Base-by-base conservation (phyloP, 2,888 invertebrate species). In the Sarcophaga subvicina region DNA sequence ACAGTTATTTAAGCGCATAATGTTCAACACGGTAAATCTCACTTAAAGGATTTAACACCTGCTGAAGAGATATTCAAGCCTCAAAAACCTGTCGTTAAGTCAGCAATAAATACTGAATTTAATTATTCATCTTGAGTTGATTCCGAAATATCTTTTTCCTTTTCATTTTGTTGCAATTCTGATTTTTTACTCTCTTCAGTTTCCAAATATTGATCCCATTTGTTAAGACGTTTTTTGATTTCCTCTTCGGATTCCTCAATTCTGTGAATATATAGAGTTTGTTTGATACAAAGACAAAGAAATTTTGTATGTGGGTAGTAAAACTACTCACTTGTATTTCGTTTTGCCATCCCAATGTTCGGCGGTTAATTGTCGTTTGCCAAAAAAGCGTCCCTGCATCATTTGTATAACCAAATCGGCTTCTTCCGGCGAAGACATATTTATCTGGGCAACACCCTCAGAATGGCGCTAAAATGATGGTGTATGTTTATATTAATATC, bases 291-390 rank as follows among this genome's bases (percentile, higher is more conserved):
- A 37, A 37, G 8, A 37, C 37, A 37, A 37, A 37, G 37, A 37
- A 37, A 37, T 37, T 2, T 37, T 37, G 37, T 37, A 37, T 37
- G 8, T 37, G 37, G 37, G 8, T 37, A 37, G 37, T 10, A 37
- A 37, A 11, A 64, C 12, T 72, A 91, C 93, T 92, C 88, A 95
- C 95, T 96, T 96, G 94, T 96, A 98, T 93, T 98, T 99, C 0
- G 98, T 98, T 92, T 97, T 97, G 22, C 99, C 99, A 94, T 99
- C 99, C 98, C 98, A 99, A 88, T 97, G 96, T 91, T 97, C 96
- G 4, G 98, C 99, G 4, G 95, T 95, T 47, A 99, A 95, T 93
- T 96, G 95, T 62, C 97, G 94, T 91, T 98, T 96, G 11, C 97
- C 97, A 94, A 99, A 98, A 95, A 97, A 98, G 62, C 99, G 95